phyloP scores from a whole-genome alignment of 2,113 vertebrate genomes.

The Hemichromis elongatus region DNA sequence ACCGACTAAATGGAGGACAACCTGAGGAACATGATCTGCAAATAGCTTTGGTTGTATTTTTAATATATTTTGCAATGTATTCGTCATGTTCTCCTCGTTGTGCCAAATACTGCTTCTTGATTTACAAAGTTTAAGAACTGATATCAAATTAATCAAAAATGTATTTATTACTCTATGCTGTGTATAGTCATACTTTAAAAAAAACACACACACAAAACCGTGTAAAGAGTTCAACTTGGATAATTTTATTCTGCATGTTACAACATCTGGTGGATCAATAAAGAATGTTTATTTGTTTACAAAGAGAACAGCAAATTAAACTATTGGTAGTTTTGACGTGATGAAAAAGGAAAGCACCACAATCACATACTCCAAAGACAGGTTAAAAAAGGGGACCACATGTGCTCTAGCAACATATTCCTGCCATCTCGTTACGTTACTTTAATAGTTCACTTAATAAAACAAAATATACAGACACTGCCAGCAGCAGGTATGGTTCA shows the following conservation, averaged over 20 bases:
- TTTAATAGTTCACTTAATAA: slow-evolving; percentile 16
- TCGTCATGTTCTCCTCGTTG: slow-evolving; percentile 31
- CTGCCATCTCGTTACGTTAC: not conserved
- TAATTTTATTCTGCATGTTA: slow-evolving; percentile 64
- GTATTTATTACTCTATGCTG: slow-evolving; percentile 44
- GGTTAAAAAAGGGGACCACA: slow-evolving; percentile 1
- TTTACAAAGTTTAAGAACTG: slow-evolving; percentile 8
- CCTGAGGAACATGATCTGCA: slow-evolving; percentile 23
- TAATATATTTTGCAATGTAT: not conserved
- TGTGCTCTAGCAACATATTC: not conserved
- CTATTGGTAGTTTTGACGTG: not conserved
- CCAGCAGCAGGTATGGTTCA: slow-evolving; percentile 38
- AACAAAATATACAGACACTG: slow-evolving; percentile 46
- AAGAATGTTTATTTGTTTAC: slow-evolving; percentile 65
- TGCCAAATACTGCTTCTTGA: slow-evolving; percentile 37
- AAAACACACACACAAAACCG: not conserved
- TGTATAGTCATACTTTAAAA: not conserved
- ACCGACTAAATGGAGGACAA: slow-evolving; percentile 79
- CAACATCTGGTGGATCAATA: slow-evolving; percentile 50
- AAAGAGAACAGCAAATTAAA: slow-evolving; percentile 28
- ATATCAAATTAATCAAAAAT: not conserved
- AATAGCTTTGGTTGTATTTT: slow-evolving; percentile 11
- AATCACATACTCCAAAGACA: slow-evolving; percentile 29
- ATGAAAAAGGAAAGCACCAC: slow-evolving; percentile 10
- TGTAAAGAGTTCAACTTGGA: slow-evolving; percentile 23